Base-by-base conservation (phyloP, 2,797 vertebrate species). In the Spatula clypeata region DNA sequence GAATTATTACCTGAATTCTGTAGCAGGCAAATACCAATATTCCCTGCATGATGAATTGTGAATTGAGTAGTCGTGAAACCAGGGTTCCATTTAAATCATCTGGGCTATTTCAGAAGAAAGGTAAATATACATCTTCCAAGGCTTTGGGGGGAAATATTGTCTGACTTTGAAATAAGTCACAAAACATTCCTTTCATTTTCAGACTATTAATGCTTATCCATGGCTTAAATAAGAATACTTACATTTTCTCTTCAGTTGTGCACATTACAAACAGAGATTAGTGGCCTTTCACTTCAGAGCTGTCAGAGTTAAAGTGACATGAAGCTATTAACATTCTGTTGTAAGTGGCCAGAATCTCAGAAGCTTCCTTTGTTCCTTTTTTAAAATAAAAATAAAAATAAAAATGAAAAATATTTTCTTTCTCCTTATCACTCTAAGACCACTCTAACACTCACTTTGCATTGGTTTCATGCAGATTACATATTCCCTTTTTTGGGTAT, bases 311-410 rank as follows among this genome's bases (percentile, higher is more conserved):
- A 97, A 98, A 98, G 98, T 98, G 98, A 98, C 97, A 97, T 71
- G 88, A 89, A 98, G 98, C 98, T 98, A 99, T 99, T 99, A 99
- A 98, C 98, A 98, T 99, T 99, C 98, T 99, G 92, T 97, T 98
- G 96, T 98, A 98, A 98, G 98, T 98, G 97, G 96, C 88, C 96
- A 47, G 45, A 47, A 47, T 23, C 45, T 47, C 45, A 96, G 96
- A 96, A 96, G 88, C 98, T 97, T 97, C 93, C 93, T 96, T 32
- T 27, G 45, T 13, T 53, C 8, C 15, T 49, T 42, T 40, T 40
- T 40, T 15, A 15, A 40, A 40, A 40, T 38, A 38, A 38, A 38
- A 38, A 38, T 40, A 40, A 40, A 38, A 38, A 38, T 40, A 40
- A 40, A 42, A 42, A 42, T 42, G 18, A 42, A 42, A 42, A 42